Percentiles rank a stretch among this genome's conserved stretches.
Conservation (phyloP, 2,113 vertebrate species). For the Motacilla tschutschensis region DNA sequence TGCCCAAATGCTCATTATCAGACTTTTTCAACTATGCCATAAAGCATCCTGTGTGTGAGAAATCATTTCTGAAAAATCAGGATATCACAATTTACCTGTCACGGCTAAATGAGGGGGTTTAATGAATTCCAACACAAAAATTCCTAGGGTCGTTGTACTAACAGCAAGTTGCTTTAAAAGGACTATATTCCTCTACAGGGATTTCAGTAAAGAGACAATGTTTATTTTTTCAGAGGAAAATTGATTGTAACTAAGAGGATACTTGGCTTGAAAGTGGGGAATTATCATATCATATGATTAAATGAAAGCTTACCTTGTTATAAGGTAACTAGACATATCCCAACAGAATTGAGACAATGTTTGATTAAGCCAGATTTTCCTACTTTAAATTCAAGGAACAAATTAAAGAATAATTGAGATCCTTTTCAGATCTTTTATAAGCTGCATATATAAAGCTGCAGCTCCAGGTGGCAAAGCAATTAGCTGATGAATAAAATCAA, state of each 20-base stretch:
- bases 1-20: constrained; percentile 25
- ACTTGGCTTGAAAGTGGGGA: constrained; percentile 83
- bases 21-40: constrained; percentile 29
- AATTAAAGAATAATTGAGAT: constrained; percentile 91
- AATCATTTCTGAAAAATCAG: constrained; percentile 30
- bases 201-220: constrained; percentile 79
- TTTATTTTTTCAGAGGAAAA: constrained; percentile 84
- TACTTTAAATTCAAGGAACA: constrained; percentile 97
- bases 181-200: constrained; percentile 72
- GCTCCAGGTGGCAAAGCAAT: constrained; percentile 96
- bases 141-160: constrained; percentile 67
- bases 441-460: constrained; percentile 89
- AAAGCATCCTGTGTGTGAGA: constrained; percentile 25
- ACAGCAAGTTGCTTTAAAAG: constrained; percentile 72
- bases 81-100: constrained; percentile 60
- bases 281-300: constrained; percentile 90
- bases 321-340: constrained; percentile 94
- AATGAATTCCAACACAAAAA: constrained; percentile 75
- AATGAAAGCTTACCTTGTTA: constrained; percentile 93
- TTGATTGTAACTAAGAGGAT: constrained; percentile 95
- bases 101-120: constrained; percentile 67
- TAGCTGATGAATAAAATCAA: constrained; percentile 98
- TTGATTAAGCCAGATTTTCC: constrained; percentile 95
- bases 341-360: constrained; percentile 87
- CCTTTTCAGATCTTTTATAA: constrained; percentile 88